phyloP scores from a whole-genome alignment of 2,888 invertebrate genomes.

The Eulithis prunata region DNA sequence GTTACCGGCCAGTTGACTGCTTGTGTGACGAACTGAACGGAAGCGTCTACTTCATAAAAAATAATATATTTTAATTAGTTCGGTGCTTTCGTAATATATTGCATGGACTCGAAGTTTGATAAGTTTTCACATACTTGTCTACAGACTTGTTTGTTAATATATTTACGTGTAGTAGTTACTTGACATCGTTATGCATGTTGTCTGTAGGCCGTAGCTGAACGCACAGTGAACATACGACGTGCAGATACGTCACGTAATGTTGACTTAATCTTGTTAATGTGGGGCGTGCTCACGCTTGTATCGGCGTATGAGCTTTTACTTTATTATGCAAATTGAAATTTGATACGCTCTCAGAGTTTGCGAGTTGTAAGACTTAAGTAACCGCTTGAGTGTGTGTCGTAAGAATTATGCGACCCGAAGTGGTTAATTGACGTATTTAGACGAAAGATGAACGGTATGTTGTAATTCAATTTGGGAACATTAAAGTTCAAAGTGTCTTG shows the following conservation, averaged over 20 bases:
- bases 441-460: conserved; percentile 40
- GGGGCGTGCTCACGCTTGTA: conserved; percentile 62
- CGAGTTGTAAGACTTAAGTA: conserved; percentile 46
- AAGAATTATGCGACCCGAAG: conserved; percentile 50
- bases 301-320: conserved; percentile 69
- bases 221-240: conserved; percentile 53
- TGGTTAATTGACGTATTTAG: conserved; percentile 46
- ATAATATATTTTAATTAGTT: conserved; percentile 11
- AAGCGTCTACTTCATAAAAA: conserved; percentile 31
- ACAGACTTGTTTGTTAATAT: neutral
- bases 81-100: neutral
- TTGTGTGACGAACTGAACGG: conserved; percentile 36
- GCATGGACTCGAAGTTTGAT: too few relatives aligned
- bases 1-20: conserved; percentile 40
- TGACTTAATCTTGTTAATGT: conserved; percentile 72
- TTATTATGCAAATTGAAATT: conserved; percentile 76
- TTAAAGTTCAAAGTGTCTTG: conserved; percentile 33
- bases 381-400: conserved; percentile 52
- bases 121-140: neutral
- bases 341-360: conserved; percentile 66
- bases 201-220: conserved; percentile 29
- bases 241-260: conserved; percentile 71
- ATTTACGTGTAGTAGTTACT: conserved; percentile 3
- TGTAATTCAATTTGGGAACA: conserved; percentile 39
- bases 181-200: conserved; percentile 16